Evolutionary conservation across 2,797 vertebrate genomes (phyloP).

Genomic region (Valencia hispanica): DNA sequence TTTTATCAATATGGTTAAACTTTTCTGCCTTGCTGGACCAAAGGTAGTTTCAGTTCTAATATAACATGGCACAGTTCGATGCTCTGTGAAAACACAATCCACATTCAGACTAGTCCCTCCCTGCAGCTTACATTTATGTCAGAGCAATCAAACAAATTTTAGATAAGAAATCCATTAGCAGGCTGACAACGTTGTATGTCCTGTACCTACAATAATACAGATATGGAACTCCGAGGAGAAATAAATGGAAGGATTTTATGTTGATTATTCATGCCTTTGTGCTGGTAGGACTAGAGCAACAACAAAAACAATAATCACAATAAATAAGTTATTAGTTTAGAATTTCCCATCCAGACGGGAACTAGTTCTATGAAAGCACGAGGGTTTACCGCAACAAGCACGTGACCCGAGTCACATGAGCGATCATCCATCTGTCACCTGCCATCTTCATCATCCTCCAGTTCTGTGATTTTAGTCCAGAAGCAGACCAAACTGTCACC

Average conservation of each 20-base stretch:
- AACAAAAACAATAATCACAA: not conserved
- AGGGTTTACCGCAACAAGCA: constrained; percentile 32
- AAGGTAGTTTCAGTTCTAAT: not conserved
- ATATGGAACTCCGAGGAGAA: too few relatives aligned
- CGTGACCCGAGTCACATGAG: constrained; percentile 78
- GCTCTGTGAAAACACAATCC: not conserved
- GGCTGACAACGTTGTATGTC: not conserved
- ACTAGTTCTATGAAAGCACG: not conserved
- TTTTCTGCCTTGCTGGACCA: not conserved
- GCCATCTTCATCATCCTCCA: not conserved
- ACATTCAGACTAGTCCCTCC: not conserved
- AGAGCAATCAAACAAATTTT: not conserved
- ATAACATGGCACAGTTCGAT: not conserved
- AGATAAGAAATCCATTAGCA: not conserved
- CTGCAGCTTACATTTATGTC: not conserved
- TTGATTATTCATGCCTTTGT: not conserved
- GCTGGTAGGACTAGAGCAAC: not conserved
- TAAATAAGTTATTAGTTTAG: not conserved
- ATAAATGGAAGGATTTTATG: not conserved
- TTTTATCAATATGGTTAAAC: not conserved
- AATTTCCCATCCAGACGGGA: not conserved
- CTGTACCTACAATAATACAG: constrained; percentile 9
- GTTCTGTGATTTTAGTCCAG: not conserved
- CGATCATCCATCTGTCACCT: constrained; percentile 55
- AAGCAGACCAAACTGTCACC: accelerated